These are phyloP conservation scores for Mylabris sibirica DNA, from an alignment of 2,888 invertebrate genomes.

Conservation along the genomic window DNA sequence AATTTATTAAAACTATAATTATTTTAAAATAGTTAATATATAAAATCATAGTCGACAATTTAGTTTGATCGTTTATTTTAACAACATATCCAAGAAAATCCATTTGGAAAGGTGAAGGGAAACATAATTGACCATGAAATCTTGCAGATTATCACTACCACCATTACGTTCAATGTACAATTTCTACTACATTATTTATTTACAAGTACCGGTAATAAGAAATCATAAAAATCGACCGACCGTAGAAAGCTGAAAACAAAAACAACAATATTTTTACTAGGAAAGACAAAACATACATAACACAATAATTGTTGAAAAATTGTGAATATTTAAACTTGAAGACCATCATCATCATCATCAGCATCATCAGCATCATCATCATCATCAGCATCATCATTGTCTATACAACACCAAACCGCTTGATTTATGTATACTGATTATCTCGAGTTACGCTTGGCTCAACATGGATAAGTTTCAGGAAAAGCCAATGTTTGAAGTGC, in stretches of 20 bases:
- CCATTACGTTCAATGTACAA: not conserved
- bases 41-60: not conserved
- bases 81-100: slow-evolving; percentile 4
- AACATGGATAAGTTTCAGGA: slow-evolving; percentile 15
- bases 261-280: not conserved
- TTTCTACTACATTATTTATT: slow-evolving; percentile 4
- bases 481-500: slow-evolving; percentile 10
- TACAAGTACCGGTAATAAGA: slow-evolving; percentile 8
- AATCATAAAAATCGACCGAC: slow-evolving; percentile 17
- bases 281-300: not conserved
- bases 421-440: slow-evolving; percentile 18
- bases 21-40: not conserved
- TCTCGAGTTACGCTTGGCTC: slow-evolving; percentile 15
- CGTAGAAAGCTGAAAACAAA: slow-evolving; percentile 1
- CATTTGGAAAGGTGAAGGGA: slow-evolving; percentile 8
- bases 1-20: not conserved
- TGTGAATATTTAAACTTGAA: not conserved
- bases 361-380: no score
- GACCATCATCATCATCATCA: not conserved
- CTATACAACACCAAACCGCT: slow-evolving; percentile 12
- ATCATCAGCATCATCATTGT: not conserved
- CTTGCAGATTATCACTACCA: slow-evolving; percentile 7
- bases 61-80: slow-evolving; percentile 7
- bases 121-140: slow-evolving; percentile 7
- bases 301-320: not conserved